Conservation (phyloP, 2,113 vertebrate species). For the Garra rufa region DNA sequence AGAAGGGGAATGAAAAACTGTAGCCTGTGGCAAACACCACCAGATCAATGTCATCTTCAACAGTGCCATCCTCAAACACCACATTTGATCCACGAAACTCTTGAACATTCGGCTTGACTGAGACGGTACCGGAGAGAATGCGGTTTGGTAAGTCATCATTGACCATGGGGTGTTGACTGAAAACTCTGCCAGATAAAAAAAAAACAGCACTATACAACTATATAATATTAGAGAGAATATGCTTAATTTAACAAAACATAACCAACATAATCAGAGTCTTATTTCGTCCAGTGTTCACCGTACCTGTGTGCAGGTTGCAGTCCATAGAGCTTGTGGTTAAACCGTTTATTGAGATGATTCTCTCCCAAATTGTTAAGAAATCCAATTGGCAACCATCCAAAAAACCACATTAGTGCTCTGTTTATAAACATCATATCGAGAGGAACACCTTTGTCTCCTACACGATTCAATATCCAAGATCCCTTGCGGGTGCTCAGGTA, state of each 20-base stretch:
- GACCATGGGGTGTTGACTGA: slow-evolving; percentile 85
- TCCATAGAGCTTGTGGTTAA: slow-evolving; percentile 84
- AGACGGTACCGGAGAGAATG: slow-evolving; percentile 85
- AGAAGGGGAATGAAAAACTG: slow-evolving; percentile 87
- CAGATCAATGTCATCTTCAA: slow-evolving; percentile 79
- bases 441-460: slow-evolving; percentile 77
- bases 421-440: slow-evolving; percentile 78
- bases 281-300: not conserved
- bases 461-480: slow-evolving; percentile 86
- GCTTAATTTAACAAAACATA: not conserved
- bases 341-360: slow-evolving; percentile 71
- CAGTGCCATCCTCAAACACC: slow-evolving; percentile 87
- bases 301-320: slow-evolving; percentile 85
- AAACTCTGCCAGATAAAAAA: slow-evolving; percentile 67
- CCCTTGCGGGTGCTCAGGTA: slow-evolving; percentile 93
- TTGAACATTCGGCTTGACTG: slow-evolving; percentile 82
- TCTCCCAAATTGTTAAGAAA: slow-evolving; percentile 62
- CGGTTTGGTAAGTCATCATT: slow-evolving; percentile 89
- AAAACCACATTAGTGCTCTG: slow-evolving; percentile 39
- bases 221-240: not conserved
- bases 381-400: slow-evolving; percentile 67
- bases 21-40: slow-evolving; percentile 93
- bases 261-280: not conserved
- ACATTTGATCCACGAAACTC: slow-evolving; percentile 82
- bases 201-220: not conserved